Evolutionary conservation across 2,113 vertebrate species (phyloP).

Genomic region (Campylorhamphus procurvoides): DNA sequence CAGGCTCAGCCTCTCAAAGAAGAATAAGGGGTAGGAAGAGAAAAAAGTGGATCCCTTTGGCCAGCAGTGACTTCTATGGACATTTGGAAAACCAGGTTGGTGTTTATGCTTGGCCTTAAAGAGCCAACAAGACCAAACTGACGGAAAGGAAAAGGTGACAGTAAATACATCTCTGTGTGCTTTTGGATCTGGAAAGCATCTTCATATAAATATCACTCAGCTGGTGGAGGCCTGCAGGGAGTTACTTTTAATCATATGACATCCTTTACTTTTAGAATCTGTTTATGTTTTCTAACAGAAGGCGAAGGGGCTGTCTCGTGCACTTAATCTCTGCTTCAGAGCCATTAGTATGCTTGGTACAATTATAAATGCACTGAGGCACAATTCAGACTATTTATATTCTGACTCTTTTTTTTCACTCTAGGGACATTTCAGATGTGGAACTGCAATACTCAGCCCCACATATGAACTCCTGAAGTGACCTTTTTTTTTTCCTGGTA

Average conservation of each 20-base stretch:
- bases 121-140: background rate
- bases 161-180: background rate
- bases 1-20: background rate
- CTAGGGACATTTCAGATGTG: background rate
- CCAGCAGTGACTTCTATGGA: background rate
- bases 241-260: slow-evolving; percentile 9
- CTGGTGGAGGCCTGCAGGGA: background rate
- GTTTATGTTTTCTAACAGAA: background rate
- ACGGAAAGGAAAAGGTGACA: background rate
- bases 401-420: background rate
- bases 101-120: background rate
- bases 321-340: background rate
- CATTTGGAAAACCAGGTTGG: background rate
- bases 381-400: background rate
- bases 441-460: background rate
- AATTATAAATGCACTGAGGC: background rate
- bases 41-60: background rate
- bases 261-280: background rate
- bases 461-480: background rate
- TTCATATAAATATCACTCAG: background rate
- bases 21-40: background rate
- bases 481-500: background rate
- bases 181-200: background rate
- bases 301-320: background rate
- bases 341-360: background rate